These are phyloP conservation scores for Gymnothorax reevesii DNA, from an alignment of 2,797 vertebrate species.

Conservation along the genomic window DNA sequence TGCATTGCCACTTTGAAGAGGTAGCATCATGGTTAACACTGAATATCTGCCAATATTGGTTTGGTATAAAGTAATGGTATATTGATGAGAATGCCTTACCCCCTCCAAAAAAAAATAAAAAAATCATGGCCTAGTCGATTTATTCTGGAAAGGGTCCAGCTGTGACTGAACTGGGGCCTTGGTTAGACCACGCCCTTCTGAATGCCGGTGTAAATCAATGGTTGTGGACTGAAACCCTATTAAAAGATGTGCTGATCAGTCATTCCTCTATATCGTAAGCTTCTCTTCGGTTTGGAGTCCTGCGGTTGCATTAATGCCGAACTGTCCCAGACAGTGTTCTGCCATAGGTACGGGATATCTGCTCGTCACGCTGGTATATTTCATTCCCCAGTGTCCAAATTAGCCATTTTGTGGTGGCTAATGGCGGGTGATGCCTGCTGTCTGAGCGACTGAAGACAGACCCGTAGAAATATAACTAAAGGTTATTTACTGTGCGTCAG, in stretches of 20 bases:
- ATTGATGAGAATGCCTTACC: neutral
- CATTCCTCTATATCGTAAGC: neutral
- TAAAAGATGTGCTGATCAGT: neutral
- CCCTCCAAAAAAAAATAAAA: neutral
- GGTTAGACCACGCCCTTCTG: too few relatives aligned
- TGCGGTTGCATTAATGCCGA: neutral
- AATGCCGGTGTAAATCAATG: neutral
- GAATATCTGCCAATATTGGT: neutral
- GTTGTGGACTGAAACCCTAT: neutral
- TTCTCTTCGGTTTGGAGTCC: neutral
- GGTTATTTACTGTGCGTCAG: slow-evolving; percentile 42
- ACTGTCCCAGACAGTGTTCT: neutral
- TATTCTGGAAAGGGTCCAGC: neutral
- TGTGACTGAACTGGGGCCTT: neutral
- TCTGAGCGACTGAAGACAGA: slow-evolving; percentile 23
- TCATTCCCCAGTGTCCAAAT: neutral
- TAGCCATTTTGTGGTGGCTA: slow-evolving; percentile 1
- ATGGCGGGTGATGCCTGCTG: slow-evolving; percentile 3
- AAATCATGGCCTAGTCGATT: neutral
- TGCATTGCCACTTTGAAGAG: neutral
- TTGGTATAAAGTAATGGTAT: neutral
- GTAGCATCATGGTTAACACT: neutral
- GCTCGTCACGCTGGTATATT: neutral
- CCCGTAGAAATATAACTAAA: slow-evolving; percentile 27
- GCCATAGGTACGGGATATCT: neutral